Conservation (phyloP, 2,888 invertebrate genomes). For the Dynastes tityus region DNA sequence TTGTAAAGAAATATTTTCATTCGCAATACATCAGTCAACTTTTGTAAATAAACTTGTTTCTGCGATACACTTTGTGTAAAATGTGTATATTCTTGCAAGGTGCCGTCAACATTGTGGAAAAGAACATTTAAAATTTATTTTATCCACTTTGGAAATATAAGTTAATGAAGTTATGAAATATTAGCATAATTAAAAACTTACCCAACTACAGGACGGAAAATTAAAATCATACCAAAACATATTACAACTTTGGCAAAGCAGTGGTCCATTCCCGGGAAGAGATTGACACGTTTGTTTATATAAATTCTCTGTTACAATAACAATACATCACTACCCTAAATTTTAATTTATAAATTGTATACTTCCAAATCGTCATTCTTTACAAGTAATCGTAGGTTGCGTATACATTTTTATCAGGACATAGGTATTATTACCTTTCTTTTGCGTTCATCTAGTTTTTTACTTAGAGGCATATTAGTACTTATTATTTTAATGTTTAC, state of each 20-base stretch:
- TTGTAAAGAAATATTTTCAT: too few relatives aligned
- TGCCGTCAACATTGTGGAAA: too few relatives aligned
- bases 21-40: too few relatives aligned
- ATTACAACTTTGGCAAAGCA: slow-evolving; percentile 29
- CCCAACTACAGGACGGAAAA: slow-evolving; percentile 36
- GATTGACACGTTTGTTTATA: slow-evolving; percentile 13
- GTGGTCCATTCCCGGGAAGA: slow-evolving; percentile 33
- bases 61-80: too few relatives aligned
- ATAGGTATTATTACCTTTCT: background rate
- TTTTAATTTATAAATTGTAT: slow-evolving; percentile 25
- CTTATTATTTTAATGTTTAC: slow-evolving; percentile 20
- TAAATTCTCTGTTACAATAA: slow-evolving; percentile 5
- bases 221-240: slow-evolving; percentile 40
- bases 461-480: background rate
- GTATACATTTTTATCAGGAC: slow-evolving; percentile 14
- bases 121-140: too few relatives aligned
- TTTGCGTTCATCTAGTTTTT: background rate
- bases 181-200: slow-evolving; percentile 19
- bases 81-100: too few relatives aligned
- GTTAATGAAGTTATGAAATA: background rate
- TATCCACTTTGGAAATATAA: too few relatives aligned
- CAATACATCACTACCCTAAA: slow-evolving; percentile 35
- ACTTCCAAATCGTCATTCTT: slow-evolving; percentile 12
- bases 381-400: background rate
- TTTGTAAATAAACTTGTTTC: too few relatives aligned